Conservation (phyloP, 2,113 vertebrate genomes). For the Oenanthe melanoleuca region DNA sequence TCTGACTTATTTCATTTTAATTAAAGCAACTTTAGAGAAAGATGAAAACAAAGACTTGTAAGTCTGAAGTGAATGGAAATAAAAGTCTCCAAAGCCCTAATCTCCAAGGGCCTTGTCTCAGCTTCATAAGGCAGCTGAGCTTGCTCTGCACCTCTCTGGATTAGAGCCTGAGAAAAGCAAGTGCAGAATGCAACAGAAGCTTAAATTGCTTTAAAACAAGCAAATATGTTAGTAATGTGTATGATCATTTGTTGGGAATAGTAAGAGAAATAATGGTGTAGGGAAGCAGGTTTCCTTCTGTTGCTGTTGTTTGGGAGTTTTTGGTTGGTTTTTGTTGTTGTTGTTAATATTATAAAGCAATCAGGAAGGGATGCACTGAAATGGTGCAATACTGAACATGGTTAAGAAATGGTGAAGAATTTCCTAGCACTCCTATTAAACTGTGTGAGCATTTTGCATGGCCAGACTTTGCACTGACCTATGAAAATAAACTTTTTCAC, state of each 20-base stretch:
- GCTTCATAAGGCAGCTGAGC: not conserved
- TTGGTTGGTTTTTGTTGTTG: not conserved
- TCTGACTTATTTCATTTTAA: conserved; percentile 39
- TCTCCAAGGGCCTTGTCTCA: not conserved
- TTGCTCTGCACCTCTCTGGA: not conserved
- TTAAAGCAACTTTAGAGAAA: conserved; percentile 46
- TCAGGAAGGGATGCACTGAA: not conserved
- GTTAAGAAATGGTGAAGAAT: not conserved
- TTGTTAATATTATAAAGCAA: not conserved
- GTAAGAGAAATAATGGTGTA: not conserved
- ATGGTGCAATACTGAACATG: not conserved
- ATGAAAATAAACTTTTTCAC: not conserved
- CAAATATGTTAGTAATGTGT: not conserved
- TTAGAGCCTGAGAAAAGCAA: not conserved
- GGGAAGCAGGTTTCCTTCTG: not conserved
- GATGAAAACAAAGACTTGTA: conserved; percentile 31
- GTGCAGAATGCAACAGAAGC: not conserved
- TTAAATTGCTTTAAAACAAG: not conserved
- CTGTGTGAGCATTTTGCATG: not conserved
- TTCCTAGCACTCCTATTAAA: not conserved
- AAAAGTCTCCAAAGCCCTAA: conserved; percentile 24
- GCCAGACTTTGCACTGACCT: not conserved
- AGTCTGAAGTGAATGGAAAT: conserved; percentile 12
- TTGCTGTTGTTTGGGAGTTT: not conserved
- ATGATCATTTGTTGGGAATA: not conserved